Base-by-base conservation (phyloP, 2,888 invertebrate genomes). In the Drosophila bunnanda region DNA sequence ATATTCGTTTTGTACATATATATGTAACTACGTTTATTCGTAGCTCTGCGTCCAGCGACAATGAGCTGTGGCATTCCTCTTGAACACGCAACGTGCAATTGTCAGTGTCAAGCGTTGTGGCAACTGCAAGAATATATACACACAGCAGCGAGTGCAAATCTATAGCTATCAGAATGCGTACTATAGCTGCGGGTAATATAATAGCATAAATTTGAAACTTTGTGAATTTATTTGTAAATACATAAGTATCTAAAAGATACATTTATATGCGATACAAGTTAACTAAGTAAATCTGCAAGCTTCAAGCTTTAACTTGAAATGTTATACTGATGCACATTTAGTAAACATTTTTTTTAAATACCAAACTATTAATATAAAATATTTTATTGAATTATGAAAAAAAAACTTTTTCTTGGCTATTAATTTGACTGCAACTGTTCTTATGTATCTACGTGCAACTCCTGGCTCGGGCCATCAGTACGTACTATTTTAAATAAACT, bases 11-110 rank as follows among this genome's bases (percentile, higher is more conserved):
- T 46, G 7, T 41, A 12, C 41, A 12, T 41, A 46, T 41, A 46
- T 28, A 20, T 50, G 50, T 32, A 9, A 9, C 28, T n/a, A n/a
- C 20, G 9, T 50, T 32, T 13, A 15, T 15, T 32, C 46, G 50
- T 30, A 50, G 50, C 52, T 58, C 50, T 57, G 36, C 62, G 73
- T 67, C 78, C 79, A 64, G 76, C 72, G 77, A 79, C 82, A 79
- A 84, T 82, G 61, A 59, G 82, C 61, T 72, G 76, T 74, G 71
- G 65, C 82, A 78, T 76, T 83, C 81, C 88, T 78, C 82, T 86
- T 83, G 71, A 78, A 77, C 89, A 88, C 82, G 87, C 89, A 88
- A 72, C 77, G 71, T 76, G 73, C 82, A 82, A 85, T 74, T 82
- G 88, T 82, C 80, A 82, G 76, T 80, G 77, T 82, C 82, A 86